Conservation (phyloP, 2,797 vertebrate genomes). For the Sarcoramphus papa region DNA sequence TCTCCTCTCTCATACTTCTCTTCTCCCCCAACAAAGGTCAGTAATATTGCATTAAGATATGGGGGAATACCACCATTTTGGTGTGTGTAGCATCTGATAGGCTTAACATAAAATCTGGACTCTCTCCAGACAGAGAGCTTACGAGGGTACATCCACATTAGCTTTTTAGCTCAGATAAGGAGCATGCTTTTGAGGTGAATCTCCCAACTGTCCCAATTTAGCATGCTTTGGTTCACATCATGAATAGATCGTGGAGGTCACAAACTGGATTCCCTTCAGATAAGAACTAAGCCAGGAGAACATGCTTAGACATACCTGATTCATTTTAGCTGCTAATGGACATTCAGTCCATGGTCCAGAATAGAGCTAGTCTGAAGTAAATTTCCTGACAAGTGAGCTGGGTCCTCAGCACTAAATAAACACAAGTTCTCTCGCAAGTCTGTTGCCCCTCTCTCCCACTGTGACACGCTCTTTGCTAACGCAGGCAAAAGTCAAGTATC, state of each 20-base stretch:
- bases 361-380: neutral
- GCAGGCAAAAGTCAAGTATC: neutral
- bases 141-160: neutral
- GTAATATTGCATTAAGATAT: neutral
- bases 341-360: neutral
- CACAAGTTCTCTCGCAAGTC: neutral
- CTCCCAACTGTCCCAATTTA: neutral
- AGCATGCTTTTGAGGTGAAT: neutral
- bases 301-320: neutral
- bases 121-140: neutral
- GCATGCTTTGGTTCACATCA: neutral
- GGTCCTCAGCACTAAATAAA: neutral
- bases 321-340: neutral
- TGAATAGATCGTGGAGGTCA: neutral
- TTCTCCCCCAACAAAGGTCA: neutral
- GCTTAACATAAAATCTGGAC: neutral
- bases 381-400: neutral
- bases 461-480: neutral
- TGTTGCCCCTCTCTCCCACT: neutral
- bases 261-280: neutral
- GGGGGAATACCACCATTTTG: neutral
- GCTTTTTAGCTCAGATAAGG: neutral
- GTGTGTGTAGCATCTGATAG: neutral
- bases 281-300: neutral
- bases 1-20: neutral